A percentile compares a stretch with the other conserved stretches of the same genome.
phyloP scores from a whole-genome alignment of 2,888 invertebrate species.

The Macaria notata region DNA sequence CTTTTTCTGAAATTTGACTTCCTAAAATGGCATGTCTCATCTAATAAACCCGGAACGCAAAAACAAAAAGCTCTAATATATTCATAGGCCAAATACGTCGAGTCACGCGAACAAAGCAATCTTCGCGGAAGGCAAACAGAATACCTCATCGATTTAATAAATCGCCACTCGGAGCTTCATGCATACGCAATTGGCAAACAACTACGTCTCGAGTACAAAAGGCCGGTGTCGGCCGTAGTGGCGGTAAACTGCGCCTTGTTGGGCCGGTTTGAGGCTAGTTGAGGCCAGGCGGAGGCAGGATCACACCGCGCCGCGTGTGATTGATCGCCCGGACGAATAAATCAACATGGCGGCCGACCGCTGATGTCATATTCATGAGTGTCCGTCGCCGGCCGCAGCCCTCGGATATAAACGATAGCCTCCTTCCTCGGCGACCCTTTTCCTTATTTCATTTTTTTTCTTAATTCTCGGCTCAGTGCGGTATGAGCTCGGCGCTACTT shows the following conservation, averaged over 20 bases:
- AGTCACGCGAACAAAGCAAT: slow-evolving; percentile 40
- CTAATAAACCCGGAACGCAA: slow-evolving; percentile 1
- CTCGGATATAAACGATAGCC: slow-evolving; percentile 49
- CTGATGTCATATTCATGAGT: slow-evolving; percentile 79
- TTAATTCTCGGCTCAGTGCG: slow-evolving; percentile 50
- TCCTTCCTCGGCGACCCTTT: slow-evolving; percentile 45
- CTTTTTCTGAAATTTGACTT: background rate
- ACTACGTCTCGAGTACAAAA: slow-evolving; percentile 43
- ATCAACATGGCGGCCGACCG: slow-evolving; percentile 62
- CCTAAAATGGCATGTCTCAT: background rate
- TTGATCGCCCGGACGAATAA: slow-evolving; percentile 66
- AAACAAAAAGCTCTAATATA: slow-evolving; percentile 23
- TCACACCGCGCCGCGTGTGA: slow-evolving; percentile 46
- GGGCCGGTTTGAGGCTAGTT: slow-evolving; percentile 33
- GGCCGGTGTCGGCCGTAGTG: slow-evolving; percentile 39
- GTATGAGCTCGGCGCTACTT: slow-evolving; percentile 40
- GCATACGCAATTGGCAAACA: slow-evolving; percentile 59
- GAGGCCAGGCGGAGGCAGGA: slow-evolving; percentile 28
- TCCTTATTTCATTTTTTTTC: slow-evolving; percentile 53
- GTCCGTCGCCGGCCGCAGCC: slow-evolving; percentile 27
- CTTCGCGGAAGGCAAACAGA: slow-evolving; percentile 39
- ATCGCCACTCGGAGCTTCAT: slow-evolving; percentile 49
- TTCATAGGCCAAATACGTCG: slow-evolving; percentile 36
- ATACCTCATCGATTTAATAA: slow-evolving; percentile 47
- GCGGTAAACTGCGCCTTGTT: slow-evolving; percentile 46